These are phyloP conservation scores for Chelonoidis abingdonii DNA, from an alignment of 2,113 vertebrate genomes.

Conservation along the genomic window DNA sequence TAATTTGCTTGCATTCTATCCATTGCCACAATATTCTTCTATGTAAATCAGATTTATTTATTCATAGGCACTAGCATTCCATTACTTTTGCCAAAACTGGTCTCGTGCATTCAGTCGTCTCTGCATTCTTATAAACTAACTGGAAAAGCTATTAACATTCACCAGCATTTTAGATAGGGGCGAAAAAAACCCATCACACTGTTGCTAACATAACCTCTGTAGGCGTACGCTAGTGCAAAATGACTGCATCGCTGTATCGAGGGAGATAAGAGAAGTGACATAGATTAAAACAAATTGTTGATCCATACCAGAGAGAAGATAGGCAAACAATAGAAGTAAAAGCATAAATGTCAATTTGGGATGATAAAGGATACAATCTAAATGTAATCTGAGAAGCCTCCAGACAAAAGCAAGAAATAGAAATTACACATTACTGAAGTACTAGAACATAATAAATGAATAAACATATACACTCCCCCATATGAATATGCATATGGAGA, in stretches of 20 bases:
- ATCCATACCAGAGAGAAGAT: slow-evolving; percentile 82
- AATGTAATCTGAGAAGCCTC: slow-evolving; percentile 90
- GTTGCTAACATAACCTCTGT: slow-evolving; percentile 70
- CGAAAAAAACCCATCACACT: slow-evolving; percentile 33
- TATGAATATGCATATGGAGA: slow-evolving; percentile 78
- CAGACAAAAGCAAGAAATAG: slow-evolving; percentile 86
- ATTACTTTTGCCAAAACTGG: slow-evolving; percentile 80
- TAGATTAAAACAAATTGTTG: slow-evolving; percentile 88
- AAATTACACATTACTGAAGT: slow-evolving; percentile 84
- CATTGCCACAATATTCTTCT: slow-evolving; percentile 47
- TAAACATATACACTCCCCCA: slow-evolving; percentile 39
- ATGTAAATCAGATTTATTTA: slow-evolving; percentile 80
- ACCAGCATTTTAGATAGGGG: slow-evolving; percentile 57
- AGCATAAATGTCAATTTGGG: slow-evolving; percentile 93
- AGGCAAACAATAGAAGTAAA: slow-evolving; percentile 89
- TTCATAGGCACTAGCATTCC: slow-evolving; percentile 76
- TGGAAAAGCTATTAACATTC: slow-evolving; percentile 83
- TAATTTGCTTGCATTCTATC: slow-evolving; percentile 67
- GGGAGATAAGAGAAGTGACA: slow-evolving; percentile 85
- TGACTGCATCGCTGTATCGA: slow-evolving; percentile 78
- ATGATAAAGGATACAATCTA: slow-evolving; percentile 92
- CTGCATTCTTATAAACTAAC: slow-evolving; percentile 74
- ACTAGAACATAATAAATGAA: slow-evolving; percentile 72
- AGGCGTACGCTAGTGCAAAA: slow-evolving; percentile 67
- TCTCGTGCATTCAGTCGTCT: slow-evolving; percentile 61